Base-by-base conservation (phyloP, 2,113 vertebrate genomes). In the Ailuropoda melanoleuca region DNA sequence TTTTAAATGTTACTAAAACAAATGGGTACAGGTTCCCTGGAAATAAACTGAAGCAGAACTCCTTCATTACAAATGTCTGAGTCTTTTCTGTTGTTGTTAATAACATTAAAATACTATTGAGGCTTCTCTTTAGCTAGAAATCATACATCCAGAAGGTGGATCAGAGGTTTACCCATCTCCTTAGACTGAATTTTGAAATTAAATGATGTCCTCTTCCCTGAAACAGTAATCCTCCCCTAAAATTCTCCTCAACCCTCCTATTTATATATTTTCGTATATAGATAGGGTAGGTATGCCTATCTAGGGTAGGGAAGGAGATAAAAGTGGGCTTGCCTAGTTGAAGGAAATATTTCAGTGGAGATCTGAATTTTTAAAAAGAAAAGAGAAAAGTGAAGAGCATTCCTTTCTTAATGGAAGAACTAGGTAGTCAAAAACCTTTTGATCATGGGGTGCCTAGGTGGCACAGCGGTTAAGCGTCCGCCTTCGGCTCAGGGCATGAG, bases 1-100 rank as follows among this genome's bases (percentile, higher is more conserved):
- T 88, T 90, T 95, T 90, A 88, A 90, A 50, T 80, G 50, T 66
- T 53, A 91, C 34, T 90, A 46, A 66, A 64, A 66, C 50, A 75
- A 91, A 92, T 1, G 13, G 43, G 92, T 68, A 7, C 7, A 43
- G 1, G 77, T 58, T 58, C 53, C 56, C 93, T 50, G 26, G 23
- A 94, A 96, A 70, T n/a, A 48, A 43, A 90, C 55, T 43, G 15
- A 80, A 13, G 58, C 18, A 88, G 90, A 95, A 93, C 43, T 0
- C 8, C 26, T 58, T 81, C 21, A 74, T 70, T 66, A 26, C 3
- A 74, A 84, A 92, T 39, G 12, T 8, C 29, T 55, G 18, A 48
- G 23, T 82, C 24, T 58, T 31, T 53, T 60, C 55, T 82, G 77
- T 77, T 78, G 29, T 62, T 74, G 23, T 83, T 48, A 55, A 34